phyloP scores from a whole-genome alignment of 2,113 vertebrate genomes.

The Hippocampus comes region DNA sequence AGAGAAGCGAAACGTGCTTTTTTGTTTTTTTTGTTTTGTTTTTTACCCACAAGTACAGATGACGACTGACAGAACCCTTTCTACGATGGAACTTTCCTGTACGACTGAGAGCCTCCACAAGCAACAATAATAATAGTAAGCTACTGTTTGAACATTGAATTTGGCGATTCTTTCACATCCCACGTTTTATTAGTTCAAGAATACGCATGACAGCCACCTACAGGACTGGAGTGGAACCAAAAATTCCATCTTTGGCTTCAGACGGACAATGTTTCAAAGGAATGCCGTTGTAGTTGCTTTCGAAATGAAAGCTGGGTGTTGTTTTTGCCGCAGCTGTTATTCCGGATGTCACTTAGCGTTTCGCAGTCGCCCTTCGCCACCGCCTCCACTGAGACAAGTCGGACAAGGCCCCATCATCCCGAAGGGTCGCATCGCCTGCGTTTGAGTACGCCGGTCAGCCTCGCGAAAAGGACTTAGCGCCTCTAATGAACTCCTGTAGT shows the following conservation, averaged over 20 bases:
- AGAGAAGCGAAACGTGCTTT: too few species aligned
- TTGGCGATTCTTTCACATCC: neutral
- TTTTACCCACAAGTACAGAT: too few species aligned
- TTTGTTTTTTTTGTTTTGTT: too few species aligned
- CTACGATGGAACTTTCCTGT: too few species aligned
- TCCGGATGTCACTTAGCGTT: neutral
- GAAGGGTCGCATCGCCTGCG: slow-evolving; percentile 54
- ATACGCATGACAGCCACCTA: neutral
- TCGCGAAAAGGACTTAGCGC: slow-evolving; percentile 55
- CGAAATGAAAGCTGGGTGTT: neutral
- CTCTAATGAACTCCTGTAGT: slow-evolving; percentile 61
- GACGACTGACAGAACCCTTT: too few species aligned
- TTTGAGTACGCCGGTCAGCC: slow-evolving; percentile 53
- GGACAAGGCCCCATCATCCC: slow-evolving; percentile 27
- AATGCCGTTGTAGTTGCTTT: neutral
- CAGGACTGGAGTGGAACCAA: neutral
- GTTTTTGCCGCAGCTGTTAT: neutral
- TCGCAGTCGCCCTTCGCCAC: neutral
- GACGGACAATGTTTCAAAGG: neutral
- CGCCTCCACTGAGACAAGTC: neutral
- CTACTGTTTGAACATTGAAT: too few species aligned
- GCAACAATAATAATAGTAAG: too few species aligned
- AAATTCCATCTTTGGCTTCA: neutral
- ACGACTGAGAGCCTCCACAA: too few species aligned
- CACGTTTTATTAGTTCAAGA: neutral